Evolutionary conservation across 2,888 invertebrate genomes (phyloP).

Genomic region (Chymomyza procnemis): DNA sequence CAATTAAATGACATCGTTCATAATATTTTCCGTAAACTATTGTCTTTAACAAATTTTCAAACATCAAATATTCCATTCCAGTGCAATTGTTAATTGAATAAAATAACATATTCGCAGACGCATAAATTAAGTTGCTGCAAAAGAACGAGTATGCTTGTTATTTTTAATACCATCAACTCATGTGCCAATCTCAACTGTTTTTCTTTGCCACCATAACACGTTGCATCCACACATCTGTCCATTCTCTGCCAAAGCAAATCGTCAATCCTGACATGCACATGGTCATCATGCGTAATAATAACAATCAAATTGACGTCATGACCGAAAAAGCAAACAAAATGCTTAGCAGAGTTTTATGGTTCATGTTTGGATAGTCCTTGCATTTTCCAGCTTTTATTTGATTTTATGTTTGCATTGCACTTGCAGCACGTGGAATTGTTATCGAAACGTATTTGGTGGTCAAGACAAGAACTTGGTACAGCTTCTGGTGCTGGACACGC

Average conservation of each 20-base stretch:
- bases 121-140: too few relatives aligned
- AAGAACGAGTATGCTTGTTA: too few relatives aligned
- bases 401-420: slow-evolving; percentile 54
- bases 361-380: slow-evolving; percentile 8
- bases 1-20: too few relatives aligned
- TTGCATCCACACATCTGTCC: background rate
- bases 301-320: slow-evolving; percentile 9
- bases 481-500: slow-evolving; percentile 5
- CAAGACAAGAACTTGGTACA: background rate
- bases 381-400: slow-evolving; percentile 44
- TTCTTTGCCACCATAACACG: background rate
- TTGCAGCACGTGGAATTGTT: slow-evolving; percentile 52
- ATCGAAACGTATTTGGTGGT: slow-evolving; percentile 38
- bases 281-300: slow-evolving; percentile 24
- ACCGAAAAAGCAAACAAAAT: background rate
- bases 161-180: too few relatives aligned
- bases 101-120: too few relatives aligned
- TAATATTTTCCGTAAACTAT: too few relatives aligned
- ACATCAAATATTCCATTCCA: too few relatives aligned
- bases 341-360: slow-evolving; percentile 19
- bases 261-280: background rate
- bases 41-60: too few relatives aligned
- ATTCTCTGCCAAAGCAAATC: background rate
- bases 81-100: too few relatives aligned
- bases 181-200: background rate